phyloP scores from a whole-genome alignment of 2,113 vertebrate species.

The Barnardius zonarius region DNA sequence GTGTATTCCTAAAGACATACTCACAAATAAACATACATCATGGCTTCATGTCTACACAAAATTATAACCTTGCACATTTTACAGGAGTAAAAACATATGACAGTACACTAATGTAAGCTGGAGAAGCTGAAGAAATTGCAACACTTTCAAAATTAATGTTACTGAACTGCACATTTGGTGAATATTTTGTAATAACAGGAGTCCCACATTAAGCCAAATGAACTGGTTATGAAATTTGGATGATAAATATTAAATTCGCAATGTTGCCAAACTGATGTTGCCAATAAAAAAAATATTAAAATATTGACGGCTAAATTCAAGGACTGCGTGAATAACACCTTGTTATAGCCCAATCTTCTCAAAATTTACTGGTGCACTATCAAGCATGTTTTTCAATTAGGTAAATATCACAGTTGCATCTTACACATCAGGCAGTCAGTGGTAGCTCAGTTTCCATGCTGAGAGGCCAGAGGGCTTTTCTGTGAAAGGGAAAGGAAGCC shows the following conservation, averaged over 20 bases:
- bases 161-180: background rate
- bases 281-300: background rate
- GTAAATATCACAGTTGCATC: constrained; percentile 48
- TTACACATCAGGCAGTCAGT: constrained; percentile 26
- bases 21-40: background rate
- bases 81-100: background rate
- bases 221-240: background rate
- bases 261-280: background rate
- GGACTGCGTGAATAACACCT: background rate
- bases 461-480: constrained; percentile 34
- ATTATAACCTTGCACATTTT: background rate
- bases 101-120: background rate
- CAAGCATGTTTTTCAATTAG: constrained; percentile 58
- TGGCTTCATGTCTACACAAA: background rate
- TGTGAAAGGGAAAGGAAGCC: constrained; percentile 14
- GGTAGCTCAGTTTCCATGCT: constrained; percentile 24
- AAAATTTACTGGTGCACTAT: constrained; percentile 53
- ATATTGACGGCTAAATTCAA: background rate
- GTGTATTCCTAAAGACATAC: background rate
- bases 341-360: constrained; percentile 12
- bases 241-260: background rate
- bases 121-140: background rate
- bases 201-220: background rate
- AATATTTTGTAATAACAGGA: background rate
- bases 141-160: background rate